Percentiles rank a stretch among this genome's conserved stretches.
These are phyloP conservation scores for Lepetodrilus schrolli DNA, from an alignment of 2,888 invertebrate genomes.

Conservation along the genomic window DNA sequence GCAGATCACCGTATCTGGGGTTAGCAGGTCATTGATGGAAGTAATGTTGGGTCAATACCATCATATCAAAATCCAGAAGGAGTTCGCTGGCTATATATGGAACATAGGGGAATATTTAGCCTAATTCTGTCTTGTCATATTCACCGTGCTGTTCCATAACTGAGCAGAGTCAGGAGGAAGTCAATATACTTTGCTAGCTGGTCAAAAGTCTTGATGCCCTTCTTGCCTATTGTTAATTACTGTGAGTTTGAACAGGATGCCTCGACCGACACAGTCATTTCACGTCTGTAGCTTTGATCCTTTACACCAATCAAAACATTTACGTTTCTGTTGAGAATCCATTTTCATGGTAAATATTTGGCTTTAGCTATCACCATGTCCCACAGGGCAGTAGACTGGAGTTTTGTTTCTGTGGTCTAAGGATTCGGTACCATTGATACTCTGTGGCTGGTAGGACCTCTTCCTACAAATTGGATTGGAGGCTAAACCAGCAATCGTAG, in stretches of 20 bases:
- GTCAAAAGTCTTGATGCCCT: neutral
- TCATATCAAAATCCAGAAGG: too few species aligned
- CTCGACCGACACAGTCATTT: neutral
- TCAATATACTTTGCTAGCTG: neutral
- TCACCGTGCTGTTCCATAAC: too few species aligned
- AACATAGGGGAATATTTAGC: too few species aligned
- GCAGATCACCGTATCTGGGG: too few species aligned
- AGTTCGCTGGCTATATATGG: too few species aligned
- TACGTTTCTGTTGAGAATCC: slow-evolving; percentile 25
- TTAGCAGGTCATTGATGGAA: too few species aligned
- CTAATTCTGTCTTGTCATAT: too few species aligned
- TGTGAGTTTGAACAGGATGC: neutral
- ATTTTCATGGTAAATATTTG: slow-evolving; percentile 7
- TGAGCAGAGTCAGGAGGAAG: neutral
- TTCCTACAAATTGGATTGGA: slow-evolving; percentile 8
- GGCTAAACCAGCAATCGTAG: slow-evolving; percentile 9
- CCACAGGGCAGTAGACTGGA: slow-evolving; percentile 11
- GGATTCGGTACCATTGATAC: neutral
- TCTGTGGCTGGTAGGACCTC: neutral
- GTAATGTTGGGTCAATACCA: too few species aligned
- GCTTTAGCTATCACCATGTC: slow-evolving; percentile 10
- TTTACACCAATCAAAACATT: slow-evolving; percentile 13
- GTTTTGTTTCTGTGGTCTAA: slow-evolving; percentile 6
- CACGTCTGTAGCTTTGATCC: neutral
- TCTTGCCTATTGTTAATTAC: neutral